phyloP scores from a whole-genome alignment of 1,140 invertebrate genomes.

The Drosophila busckii region DNA sequence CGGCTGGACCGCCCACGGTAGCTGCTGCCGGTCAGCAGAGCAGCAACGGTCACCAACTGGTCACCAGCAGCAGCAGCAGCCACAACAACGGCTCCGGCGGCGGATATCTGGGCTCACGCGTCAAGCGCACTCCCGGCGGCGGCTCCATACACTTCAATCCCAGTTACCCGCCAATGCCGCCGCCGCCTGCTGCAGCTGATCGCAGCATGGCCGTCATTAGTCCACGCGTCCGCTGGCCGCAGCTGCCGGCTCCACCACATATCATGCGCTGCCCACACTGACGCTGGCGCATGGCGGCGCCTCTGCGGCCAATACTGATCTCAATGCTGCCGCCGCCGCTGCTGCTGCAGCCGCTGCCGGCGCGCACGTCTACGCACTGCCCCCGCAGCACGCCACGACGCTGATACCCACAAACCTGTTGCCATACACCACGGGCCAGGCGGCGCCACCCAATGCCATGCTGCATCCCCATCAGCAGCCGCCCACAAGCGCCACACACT shows the following conservation, averaged over 20 bases:
- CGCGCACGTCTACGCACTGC: constrained; percentile 69
- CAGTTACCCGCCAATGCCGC: constrained; percentile 44
- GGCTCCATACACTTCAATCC: constrained; percentile 64
- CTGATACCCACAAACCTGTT: constrained; percentile 75
- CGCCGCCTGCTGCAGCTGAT: constrained; percentile 25
- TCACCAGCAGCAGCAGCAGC: constrained; percentile 15
- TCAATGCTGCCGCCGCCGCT: constrained; percentile 50
- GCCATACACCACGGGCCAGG: constrained; percentile 56
- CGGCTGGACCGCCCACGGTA: constrained; percentile 61
- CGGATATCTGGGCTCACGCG: constrained; percentile 44
- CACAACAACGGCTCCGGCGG: constrained; percentile 6
- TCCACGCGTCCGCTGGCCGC: constrained; percentile 30
- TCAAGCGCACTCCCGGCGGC: constrained; percentile 65
- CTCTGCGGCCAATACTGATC: constrained; percentile 55
- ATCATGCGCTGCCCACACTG: constrained; percentile 74
- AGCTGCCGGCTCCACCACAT: constrained; percentile 61
- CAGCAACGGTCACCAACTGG: constrained; percentile 30
- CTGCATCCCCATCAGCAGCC: constrained; percentile 15
- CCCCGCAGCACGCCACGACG: constrained; percentile 67
- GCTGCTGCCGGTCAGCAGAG: constrained; percentile 36
- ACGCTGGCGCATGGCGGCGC: constrained; percentile 64
- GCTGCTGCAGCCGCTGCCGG: constrained; percentile 38
- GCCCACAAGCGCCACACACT: constrained; percentile 31
- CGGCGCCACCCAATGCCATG: constrained; percentile 25
- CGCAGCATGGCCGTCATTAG: constrained; percentile 46